A percentile compares a stretch with the other conserved stretches of the same genome.
Conservation (phyloP, 1,140 invertebrate genomes). For the Diabrotica undecimpunctata region DNA sequence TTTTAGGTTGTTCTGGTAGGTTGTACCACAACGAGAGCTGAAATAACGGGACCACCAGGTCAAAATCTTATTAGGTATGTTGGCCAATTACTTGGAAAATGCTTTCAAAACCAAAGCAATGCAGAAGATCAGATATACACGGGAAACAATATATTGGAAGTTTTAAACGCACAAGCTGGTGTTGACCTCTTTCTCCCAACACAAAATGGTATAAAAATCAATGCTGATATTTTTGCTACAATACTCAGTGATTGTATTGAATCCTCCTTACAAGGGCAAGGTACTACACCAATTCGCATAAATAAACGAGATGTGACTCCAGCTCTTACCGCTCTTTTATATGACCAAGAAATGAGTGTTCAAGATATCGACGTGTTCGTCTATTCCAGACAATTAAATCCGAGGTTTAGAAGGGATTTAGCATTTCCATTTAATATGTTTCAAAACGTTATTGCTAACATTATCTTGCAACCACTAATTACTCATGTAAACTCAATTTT, state of each 20-base stretch:
- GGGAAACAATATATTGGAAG: background rate
- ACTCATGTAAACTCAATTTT: background rate
- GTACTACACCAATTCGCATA: too few species aligned
- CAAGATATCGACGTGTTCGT: background rate
- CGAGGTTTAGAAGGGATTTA: background rate
- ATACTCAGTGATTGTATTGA: background rate
- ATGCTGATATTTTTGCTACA: background rate
- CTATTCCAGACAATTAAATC: background rate
- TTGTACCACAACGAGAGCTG: too few species aligned
- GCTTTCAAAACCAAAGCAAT: too few species aligned
- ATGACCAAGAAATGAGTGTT: background rate
- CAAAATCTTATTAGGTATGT: too few species aligned
- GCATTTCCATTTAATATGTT: background rate
- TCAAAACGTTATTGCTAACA: background rate
- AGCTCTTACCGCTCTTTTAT: background rate
- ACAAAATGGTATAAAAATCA: background rate
- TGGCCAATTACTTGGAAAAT: too few species aligned
- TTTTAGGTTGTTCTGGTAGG: too few species aligned
- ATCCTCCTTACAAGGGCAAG: background rate
- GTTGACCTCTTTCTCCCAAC: background rate
- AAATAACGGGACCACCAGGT: too few species aligned
- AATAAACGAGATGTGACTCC: background rate
- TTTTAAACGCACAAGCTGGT: background rate
- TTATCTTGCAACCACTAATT: background rate
- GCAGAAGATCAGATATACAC: background rate